Evolutionary conservation across 2,113 vertebrate genomes (phyloP).

Genomic region (Piaya cayana): DNA sequence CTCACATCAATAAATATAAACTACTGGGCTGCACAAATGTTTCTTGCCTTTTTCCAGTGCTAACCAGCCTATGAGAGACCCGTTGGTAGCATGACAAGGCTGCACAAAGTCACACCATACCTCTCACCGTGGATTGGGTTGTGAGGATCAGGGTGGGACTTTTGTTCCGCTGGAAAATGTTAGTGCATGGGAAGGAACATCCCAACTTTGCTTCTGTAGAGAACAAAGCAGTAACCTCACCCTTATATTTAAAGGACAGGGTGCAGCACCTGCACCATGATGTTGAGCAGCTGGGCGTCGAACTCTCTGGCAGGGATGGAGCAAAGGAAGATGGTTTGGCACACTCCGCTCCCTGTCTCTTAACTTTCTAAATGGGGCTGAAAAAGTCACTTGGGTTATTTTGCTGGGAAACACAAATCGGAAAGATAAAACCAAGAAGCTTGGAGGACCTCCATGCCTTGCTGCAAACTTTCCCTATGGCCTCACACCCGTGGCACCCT

Average conservation of each 20-base stretch:
- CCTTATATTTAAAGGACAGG: not conserved
- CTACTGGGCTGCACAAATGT: accelerated
- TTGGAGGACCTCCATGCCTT: not conserved
- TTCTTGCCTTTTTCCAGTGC: not conserved
- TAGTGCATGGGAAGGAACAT: not conserved
- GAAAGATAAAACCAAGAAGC: not conserved
- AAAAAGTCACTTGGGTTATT: not conserved
- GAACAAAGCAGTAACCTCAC: not conserved
- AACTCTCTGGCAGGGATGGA: not conserved
- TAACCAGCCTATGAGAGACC: not conserved
- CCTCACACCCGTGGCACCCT: not conserved
- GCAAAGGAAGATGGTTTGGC: not conserved
- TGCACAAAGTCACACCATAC: not conserved
- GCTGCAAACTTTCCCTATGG: not conserved
- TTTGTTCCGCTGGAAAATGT: not conserved
- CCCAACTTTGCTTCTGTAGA: not conserved
- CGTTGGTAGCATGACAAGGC: not conserved
- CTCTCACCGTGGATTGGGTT: accelerated
- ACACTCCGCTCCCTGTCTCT: accelerated
- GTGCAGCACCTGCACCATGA: not conserved
- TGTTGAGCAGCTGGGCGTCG: accelerated
- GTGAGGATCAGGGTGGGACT: accelerated
- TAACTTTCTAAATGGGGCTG: not conserved
- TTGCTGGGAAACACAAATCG: not conserved
- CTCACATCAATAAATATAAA: not conserved